Base-by-base conservation (phyloP, 2,888 invertebrate species). In the Tinea semifulvella region DNA sequence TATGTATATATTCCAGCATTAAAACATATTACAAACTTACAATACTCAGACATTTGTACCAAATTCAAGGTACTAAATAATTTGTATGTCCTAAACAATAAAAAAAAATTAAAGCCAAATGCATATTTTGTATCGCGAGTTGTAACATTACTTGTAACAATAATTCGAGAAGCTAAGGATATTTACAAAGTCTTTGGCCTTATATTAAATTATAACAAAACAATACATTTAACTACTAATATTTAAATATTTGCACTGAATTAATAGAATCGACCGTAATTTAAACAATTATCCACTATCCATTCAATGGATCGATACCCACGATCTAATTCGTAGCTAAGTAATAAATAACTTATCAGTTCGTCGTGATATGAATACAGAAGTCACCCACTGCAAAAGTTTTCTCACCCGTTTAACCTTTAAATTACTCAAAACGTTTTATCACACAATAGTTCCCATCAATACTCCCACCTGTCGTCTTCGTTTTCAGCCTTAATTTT, bases 381-480 rank as follows among this genome's bases (percentile, higher is more conserved):
- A 46, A 46, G 42, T 51, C 56, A 52, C 43, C 53, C 50, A 56
- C 53, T 22, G 39, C 44, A 45, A 45, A n/a, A 31, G 48, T 52
- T 50, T 54, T 53, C 59, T 54, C 55, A 63, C 63, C 63, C 62
- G 63, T 58, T 56, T 51, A 51, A 53, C 55, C 46, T 52, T 50
- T 51, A 49, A 47, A 49, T 53, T 60, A 55, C 56, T 56, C 51
- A 47, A 48, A 2, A 18, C 11, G n/a, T 7, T 28, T 11, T 28
- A 39, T 46, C 46, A 42, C 42, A 42, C 39, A 28, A 17, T 5
- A 10, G 27, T 40, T 45, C 18, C 43, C 16, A 7, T 31, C 60
- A 77, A 61, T 86, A 87, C 60, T 86, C 86, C 87, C 87, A 87
- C 65, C 85, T 71, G 58, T 85, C 86, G 54, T 85, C 84, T 51